phyloP scores from a whole-genome alignment of 2,113 vertebrate genomes.

The Lophochroa leadbeateri region DNA sequence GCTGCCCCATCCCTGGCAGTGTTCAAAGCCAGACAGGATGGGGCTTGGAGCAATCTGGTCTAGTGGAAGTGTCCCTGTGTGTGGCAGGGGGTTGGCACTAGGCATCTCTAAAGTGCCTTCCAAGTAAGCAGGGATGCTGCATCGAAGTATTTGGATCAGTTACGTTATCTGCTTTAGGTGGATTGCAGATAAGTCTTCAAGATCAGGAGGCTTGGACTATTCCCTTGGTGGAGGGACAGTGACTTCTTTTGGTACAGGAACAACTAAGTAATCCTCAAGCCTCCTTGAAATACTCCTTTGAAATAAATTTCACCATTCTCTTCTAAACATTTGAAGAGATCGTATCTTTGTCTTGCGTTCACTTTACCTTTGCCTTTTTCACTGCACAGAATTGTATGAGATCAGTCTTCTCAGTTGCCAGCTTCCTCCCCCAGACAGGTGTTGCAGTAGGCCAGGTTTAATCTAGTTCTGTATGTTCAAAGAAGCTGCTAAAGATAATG shows the following conservation, averaged over 20 bases:
- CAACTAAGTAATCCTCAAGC: background rate
- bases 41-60: background rate
- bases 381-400: background rate
- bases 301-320: background rate
- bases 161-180: background rate
- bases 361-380: background rate
- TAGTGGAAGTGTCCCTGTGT: background rate
- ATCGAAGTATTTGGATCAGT: background rate
- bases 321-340: background rate
- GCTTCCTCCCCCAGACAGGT: rapidly evolving
- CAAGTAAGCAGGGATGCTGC: background rate
- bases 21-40: background rate
- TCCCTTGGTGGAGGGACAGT: background rate
- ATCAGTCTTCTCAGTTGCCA: background rate
- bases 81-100: background rate
- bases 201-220: background rate
- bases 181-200: background rate
- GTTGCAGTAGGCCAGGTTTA: background rate
- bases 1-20: background rate
- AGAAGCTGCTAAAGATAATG: background rate
- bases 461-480: background rate
- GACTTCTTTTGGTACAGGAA: background rate
- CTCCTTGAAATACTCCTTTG: background rate
- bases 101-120: background rate
- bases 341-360: background rate